A percentile compares a stretch with the other conserved stretches of the same genome.
phyloP scores from a whole-genome alignment of 2,797 vertebrate genomes.

The Scolopax rusticola region DNA sequence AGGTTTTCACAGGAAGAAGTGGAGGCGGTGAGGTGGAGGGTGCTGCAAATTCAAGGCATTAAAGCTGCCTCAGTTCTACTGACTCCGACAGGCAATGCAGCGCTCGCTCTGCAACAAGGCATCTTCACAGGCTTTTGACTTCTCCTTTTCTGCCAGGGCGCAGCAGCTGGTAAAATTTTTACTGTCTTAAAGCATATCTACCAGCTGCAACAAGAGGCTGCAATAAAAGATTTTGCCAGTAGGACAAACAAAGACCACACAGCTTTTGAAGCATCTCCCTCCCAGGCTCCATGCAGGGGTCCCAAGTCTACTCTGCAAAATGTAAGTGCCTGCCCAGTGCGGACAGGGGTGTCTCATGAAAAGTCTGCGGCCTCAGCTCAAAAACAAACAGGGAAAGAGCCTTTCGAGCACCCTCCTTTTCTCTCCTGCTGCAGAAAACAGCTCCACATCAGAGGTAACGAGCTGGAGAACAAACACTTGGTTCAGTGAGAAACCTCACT shows the following conservation, averaged over 20 bases:
- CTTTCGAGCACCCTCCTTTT: background rate
- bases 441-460: background rate
- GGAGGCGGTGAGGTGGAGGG: background rate
- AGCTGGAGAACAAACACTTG: background rate
- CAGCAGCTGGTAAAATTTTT: fast-evolving
- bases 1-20: background rate
- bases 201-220: background rate
- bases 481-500: background rate
- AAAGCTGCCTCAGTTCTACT: background rate
- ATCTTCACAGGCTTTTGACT: background rate
- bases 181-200: no score
- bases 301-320: background rate
- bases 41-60: background rate
- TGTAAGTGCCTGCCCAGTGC: background rate
- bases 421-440: background rate
- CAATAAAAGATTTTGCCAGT: background rate
- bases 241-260: fast-evolving
- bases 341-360: background rate
- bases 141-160: background rate
- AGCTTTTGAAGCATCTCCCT: background rate
- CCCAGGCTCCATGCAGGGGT: fast-evolving
- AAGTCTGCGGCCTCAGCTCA: background rate
- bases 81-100: background rate
- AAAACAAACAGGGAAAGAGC: background rate
- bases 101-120: fast-evolving